Percentiles rank a stretch among this genome's conserved stretches.
Evolutionary conservation across 2,113 vertebrate genomes (phyloP).

Genomic region (Charadrius vociferus): DNA sequence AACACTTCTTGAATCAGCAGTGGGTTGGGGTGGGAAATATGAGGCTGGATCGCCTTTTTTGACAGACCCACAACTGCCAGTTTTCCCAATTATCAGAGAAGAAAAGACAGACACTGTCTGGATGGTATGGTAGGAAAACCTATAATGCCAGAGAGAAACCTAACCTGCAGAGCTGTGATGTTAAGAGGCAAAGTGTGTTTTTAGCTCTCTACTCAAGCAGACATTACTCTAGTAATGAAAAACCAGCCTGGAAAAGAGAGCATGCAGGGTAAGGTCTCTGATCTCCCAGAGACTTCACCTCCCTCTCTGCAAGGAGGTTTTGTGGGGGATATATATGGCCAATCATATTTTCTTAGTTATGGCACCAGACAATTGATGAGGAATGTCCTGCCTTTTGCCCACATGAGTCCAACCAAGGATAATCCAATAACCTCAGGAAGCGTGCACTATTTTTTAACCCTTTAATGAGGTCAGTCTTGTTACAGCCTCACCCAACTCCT

Average conservation of each 20-base stretch:
- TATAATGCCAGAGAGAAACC: not conserved
- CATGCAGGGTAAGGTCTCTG: not conserved
- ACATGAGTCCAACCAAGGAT: fast-evolving
- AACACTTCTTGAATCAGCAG: not conserved
- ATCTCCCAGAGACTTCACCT: not conserved
- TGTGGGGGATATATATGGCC: fast-evolving
- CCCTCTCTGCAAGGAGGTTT: not conserved
- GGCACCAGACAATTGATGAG: not conserved
- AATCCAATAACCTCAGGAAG: not conserved
- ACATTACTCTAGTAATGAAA: not conserved
- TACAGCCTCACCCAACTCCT: not conserved
- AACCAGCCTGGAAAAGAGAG: not conserved
- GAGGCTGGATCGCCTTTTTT: not conserved
- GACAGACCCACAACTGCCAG: not conserved
- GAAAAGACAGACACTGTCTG: not conserved
- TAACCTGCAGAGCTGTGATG: not conserved
- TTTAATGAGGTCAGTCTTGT: not conserved
- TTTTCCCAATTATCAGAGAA: not conserved
- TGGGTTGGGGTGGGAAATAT: not conserved
- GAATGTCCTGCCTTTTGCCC: not conserved
- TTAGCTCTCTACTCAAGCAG: not conserved
- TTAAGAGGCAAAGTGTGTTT: not conserved
- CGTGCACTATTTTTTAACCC: not conserved
- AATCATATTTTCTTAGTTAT: not conserved
- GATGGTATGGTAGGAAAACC: not conserved